These are phyloP conservation scores for Antigone vipio DNA, from an alignment of 2,113 vertebrate species.

Conservation along the genomic window DNA sequence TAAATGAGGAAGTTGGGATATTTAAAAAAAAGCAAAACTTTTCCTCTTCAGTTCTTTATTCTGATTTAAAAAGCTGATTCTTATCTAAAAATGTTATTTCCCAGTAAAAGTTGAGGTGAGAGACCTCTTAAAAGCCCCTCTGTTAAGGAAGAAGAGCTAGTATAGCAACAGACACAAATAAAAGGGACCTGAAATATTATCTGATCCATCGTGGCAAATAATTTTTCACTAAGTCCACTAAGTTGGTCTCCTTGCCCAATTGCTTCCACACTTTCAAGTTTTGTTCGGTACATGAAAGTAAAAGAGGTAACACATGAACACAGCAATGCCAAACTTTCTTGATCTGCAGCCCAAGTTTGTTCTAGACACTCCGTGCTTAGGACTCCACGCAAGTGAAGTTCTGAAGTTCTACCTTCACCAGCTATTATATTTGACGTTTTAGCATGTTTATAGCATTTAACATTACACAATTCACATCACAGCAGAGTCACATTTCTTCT, in stretches of 20 bases:
- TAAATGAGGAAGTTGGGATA: background rate
- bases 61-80: background rate
- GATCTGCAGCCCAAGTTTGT: background rate
- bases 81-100: background rate
- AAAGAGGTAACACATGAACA: background rate
- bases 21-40: background rate
- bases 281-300: background rate
- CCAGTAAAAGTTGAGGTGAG: background rate
- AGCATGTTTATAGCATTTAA: too few relatives aligned
- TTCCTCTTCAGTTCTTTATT: background rate
- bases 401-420: background rate
- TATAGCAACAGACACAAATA: background rate
- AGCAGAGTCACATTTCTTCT: background rate
- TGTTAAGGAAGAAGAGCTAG: background rate
- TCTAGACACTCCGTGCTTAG: too few relatives aligned
- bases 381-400: background rate
- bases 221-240: background rate
- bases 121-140: background rate
- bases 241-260: background rate
- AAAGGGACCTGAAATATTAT: background rate
- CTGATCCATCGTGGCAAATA: background rate
- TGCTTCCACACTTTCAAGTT: background rate
- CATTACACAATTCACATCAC: background rate
- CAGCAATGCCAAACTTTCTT: background rate
- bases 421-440: rapidly evolving